Percentiles rank a stretch among this genome's conserved stretches.
Evolutionary conservation across 2,113 vertebrate species (phyloP).

Genomic region (Oryzias celebensis): DNA sequence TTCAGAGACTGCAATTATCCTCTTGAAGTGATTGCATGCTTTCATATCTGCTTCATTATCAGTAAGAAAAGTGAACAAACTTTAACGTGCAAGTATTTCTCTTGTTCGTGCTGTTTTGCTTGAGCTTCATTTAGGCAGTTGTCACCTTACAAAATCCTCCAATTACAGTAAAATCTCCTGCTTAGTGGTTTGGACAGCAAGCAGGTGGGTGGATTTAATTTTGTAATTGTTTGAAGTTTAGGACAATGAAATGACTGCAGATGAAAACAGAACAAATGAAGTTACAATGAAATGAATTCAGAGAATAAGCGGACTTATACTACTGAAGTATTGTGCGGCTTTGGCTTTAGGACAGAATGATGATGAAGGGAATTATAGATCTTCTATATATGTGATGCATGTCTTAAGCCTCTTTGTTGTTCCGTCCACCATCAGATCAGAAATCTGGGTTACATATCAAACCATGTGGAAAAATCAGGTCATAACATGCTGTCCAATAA

Average conservation of each 20-base stretch:
- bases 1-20: not conserved
- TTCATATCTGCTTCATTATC: no score
- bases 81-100: not conserved
- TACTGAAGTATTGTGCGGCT: not conserved
- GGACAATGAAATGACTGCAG: no score
- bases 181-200: no score
- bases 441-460: constrained; percentile 55
- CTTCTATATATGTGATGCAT: constrained; percentile 33
- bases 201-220: no score
- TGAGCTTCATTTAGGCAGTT: no score
- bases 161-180: no score
- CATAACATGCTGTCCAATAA: constrained; percentile 42
- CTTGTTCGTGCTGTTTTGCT: not conserved
- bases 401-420: constrained; percentile 58
- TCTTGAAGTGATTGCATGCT: not conserved
- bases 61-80: not conserved
- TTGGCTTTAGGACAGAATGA: not conserved
- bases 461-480: constrained; percentile 55
- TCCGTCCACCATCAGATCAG: constrained; percentile 15
- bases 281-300: not conserved
- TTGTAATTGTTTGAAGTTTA: no score
- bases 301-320: not conserved
- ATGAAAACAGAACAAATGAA: not conserved
- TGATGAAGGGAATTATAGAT: constrained; percentile 16
- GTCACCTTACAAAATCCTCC: no score